Evolutionary conservation across 2,888 invertebrate genomes (phyloP), one percentile per base, ranked within the genome.

Genomic region (Athetis lepigone): DNA sequence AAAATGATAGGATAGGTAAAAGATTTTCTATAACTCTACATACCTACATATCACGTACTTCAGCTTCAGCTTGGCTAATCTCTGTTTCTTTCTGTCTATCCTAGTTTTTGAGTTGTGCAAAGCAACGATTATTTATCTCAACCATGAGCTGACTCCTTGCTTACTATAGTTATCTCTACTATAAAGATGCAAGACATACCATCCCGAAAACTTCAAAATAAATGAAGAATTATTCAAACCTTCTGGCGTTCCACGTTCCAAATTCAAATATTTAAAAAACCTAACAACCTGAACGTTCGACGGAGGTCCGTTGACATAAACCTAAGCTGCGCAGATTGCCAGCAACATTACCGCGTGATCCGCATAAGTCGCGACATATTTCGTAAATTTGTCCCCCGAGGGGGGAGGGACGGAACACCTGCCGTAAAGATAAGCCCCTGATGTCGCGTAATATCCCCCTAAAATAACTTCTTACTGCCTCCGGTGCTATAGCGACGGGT

Each of bases 401-500:
- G 83, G 81, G 84, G 85, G 88, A 82, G 88, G 88, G 83, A 85
- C 86, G 90, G 92, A 91, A 92, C 93, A 94, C 94, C 95, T 95
- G 94, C 93, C 93, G 93, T 94, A 94, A 94, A 95, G 95, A 95
- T 95, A 95, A 95, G 94, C 94, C 88, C 85, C 87, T 88, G 92
- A 92, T 91, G 92, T 89, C 89, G 88, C 92, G 91, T 91, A 92
- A 92, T 92, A 92, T 92, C 88, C 93, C 93, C 94, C 93, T 94
- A 92, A 93, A 94, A 93, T 94, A 94, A 94, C 93, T 93, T 94
- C 93, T 93, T 93, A 94, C 91, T 90, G 92, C 94, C 93, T 92
- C 92, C 94, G 93, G 93, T 88, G 91, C 92, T 87, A 91, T 90
- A 87, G 90, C 92, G 90, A 93, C 92, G 86, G 80, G 84, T 81